Base-by-base conservation (phyloP, 2,797 vertebrate genomes). In the Cynodonichthys magdalenae region DNA sequence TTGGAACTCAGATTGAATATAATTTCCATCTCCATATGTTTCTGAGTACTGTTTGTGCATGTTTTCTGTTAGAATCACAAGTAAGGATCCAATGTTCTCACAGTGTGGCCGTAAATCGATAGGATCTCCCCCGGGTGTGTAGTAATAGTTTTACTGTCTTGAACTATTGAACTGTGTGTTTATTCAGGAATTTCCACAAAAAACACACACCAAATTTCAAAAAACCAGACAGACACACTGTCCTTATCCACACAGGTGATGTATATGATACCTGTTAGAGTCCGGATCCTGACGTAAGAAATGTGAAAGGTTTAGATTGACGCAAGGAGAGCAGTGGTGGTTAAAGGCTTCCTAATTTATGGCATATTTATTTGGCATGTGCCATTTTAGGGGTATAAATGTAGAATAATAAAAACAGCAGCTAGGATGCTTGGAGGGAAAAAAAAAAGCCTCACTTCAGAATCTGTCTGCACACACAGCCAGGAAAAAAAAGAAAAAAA, bases 91-190 rank as follows among this genome's bases (percentile, higher is more conserved):
- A 50, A 61, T 74, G 69, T 39, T 39, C 53, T 74, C 75, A 60
- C 41, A 64, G 55, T 62, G 29, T 0, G 11, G 54, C 59, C 53
- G 72, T 66, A 74, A 74, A 79, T 86, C 78, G 5, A 85, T 84
- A 45, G 1, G 3, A 1, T 59, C 55, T 75, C 75, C 59, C 52
- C 50, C 31, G 74, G 63, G 62, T 66, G 45, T 34, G 15, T 41
- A 83, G 71, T 81, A 68, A 77, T 69, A 78, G 52, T 80, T 80
- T 75, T 78, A 68, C 54, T 77, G 75, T 83, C 56, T 80, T 44
- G 52, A 61, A 31, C 15, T 59, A 80, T 83, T 80, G 79, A 85
- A 85, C 47, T 66, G 45, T 57, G 59, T 67, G 57, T 77, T 69
- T 48, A 61, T 66, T 20, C 57, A 49, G 57, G 52, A 68, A 34